A percentile compares a stretch with the other conserved stretches of the same genome.
These are phyloP conservation scores for Kuschelorhynchus macadamiae DNA, from an alignment of 2,888 invertebrate genomes.

Conservation along the genomic window DNA sequence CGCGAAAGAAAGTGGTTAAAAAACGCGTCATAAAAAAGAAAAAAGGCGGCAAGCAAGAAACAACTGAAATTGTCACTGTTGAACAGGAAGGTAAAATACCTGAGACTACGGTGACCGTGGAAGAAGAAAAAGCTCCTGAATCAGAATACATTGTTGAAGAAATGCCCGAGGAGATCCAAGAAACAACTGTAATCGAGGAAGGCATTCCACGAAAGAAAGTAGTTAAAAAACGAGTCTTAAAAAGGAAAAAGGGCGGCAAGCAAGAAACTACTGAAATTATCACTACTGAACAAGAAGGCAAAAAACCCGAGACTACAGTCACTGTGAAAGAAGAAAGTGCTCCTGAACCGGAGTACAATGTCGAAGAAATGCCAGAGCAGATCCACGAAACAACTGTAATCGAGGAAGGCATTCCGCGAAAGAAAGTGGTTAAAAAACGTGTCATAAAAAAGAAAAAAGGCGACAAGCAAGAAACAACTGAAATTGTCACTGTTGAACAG, in stretches of 20 bases:
- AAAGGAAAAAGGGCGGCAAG: constrained; percentile 65
- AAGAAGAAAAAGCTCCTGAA: constrained; percentile 54
- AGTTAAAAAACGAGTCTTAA: constrained; percentile 65
- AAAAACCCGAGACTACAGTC: constrained; percentile 65
- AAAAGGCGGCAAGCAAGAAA: constrained; percentile 60
- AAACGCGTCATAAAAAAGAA: too few species aligned
- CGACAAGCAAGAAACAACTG: constrained; percentile 61
- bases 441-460: constrained; percentile 67
- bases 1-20: too few species aligned
- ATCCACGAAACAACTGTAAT: constrained; percentile 63
- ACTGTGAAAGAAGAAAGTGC: constrained; percentile 62
- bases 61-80: constrained; percentile 62
- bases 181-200: constrained; percentile 55
- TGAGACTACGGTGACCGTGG: constrained; percentile 59
- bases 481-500: constrained; percentile 68
- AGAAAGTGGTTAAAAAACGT: constrained; percentile 62
- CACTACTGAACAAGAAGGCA: constrained; percentile 68
- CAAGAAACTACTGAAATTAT: constrained; percentile 66
- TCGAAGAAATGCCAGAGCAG: constrained; percentile 57
- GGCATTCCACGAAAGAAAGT: constrained; percentile 56
- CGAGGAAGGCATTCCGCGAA: constrained; percentile 57
- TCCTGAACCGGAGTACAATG: constrained; percentile 53
- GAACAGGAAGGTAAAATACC: constrained; percentile 62
- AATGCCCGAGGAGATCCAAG: constrained; percentile 53
- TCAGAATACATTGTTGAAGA: constrained; percentile 52